Percentiles rank a stretch among this genome's conserved stretches.
Conservation (phyloP, 2,113 vertebrate species). For the Hucho hucho region DNA sequence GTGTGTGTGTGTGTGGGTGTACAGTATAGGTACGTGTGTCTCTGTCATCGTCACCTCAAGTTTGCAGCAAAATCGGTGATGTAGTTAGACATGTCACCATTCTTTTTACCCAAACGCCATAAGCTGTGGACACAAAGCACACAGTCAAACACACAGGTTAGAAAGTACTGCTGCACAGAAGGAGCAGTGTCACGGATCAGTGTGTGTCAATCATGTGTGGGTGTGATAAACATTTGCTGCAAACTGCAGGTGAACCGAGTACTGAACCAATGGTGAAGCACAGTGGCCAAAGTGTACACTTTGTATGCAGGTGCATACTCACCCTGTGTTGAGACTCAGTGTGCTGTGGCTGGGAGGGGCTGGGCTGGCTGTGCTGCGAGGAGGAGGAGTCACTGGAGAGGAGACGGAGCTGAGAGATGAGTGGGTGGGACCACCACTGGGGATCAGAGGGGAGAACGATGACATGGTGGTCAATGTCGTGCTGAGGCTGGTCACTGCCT, state of each 20-base stretch:
- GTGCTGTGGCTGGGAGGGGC: conserved; percentile 84
- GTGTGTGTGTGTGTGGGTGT: not conserved
- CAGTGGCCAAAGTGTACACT: not conserved
- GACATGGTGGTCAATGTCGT: conserved; percentile 90
- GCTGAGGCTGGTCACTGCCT: conserved; percentile 86
- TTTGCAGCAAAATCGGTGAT: conserved; percentile 80
- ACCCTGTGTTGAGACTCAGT: conserved; percentile 86
- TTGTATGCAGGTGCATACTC: conserved; percentile 49
- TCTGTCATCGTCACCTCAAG: conserved; percentile 72
- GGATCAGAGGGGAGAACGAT: conserved; percentile 80
- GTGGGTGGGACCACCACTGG: conserved; percentile 79
- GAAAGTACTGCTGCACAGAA: conserved; percentile 34
- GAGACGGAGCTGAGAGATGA: conserved; percentile 76
- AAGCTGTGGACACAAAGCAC: conserved; percentile 73
- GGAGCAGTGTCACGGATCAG: conserved; percentile 22
- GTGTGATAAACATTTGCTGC: conserved; percentile 35
- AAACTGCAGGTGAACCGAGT: conserved; percentile 62
- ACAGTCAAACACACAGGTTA: conserved; percentile 56
- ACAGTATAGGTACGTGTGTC: not conserved
- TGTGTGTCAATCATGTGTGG: conserved; percentile 9
- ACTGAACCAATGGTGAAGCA: too few species aligned
- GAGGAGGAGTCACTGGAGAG: conserved; percentile 81
- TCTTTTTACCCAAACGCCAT: conserved; percentile 80
- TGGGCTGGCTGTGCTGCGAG: conserved; percentile 85
- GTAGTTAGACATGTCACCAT: conserved; percentile 79